Evolutionary conservation across 2,113 vertebrate species (phyloP), one percentile per base, ranked within the genome.

Genomic region (Clarias magur): DNA sequence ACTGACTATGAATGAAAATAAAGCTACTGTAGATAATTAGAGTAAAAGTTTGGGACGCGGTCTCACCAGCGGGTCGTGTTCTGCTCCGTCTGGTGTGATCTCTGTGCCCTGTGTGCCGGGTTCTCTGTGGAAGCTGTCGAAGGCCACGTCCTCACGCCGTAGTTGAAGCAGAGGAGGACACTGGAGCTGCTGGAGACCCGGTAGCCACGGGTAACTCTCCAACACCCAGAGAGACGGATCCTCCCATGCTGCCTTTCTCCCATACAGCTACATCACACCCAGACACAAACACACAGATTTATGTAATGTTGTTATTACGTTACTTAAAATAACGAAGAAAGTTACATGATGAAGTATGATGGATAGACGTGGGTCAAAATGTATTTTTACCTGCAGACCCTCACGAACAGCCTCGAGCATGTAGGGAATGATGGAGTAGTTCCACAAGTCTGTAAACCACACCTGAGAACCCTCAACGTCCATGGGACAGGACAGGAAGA

Each of bases 381-480:
- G 54, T 59, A 21, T 34, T 23, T 12, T n/a, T 95, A 97, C 97
- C 95, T 97, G 97, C 86, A 97, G 96, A 63, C 97, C 96, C 93
- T 97, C 96, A 93, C 96, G 95, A 38, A 97, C 96, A 63, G 97
- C 97, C 92, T 97, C 96, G 86, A 97, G 92, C 91, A 97, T 93
- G 92, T 97, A 97, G 0, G 96, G 97, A 80, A 97, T 95, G 62
- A 97, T 92, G 21, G 97, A 97, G 91, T 97, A 97, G 91, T 97
- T 97, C 97, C 96, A 97, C 87, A 97, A 95, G 88, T 97, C 96
- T 88, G 96, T 97, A 92, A 97, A 97, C 97, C 97, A 97, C 13
- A 97, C 95, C 91, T 95, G 94, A 72, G 96, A 96, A 34, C 95
- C 96, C 90, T 96, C 96, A 57, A 96, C 95, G 90, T 97, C 96